A percentile compares a stretch with the other conserved stretches of the same genome.
These are phyloP conservation scores for Anarrhichthys ocellatus DNA, from an alignment of 2,113 vertebrate genomes.

Conservation along the genomic window DNA sequence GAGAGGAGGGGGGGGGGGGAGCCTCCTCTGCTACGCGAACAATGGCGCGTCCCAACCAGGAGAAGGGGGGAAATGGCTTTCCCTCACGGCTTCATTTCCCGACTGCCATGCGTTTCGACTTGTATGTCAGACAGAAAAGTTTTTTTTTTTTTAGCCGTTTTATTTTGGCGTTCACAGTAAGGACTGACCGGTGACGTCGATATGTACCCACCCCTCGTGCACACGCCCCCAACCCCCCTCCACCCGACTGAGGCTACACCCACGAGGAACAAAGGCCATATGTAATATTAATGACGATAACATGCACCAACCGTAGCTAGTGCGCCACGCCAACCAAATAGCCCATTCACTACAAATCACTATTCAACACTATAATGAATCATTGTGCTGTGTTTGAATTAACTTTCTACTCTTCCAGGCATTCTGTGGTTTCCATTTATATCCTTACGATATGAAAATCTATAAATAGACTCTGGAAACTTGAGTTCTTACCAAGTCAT, in stretches of 20 bases:
- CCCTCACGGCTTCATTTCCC: neutral
- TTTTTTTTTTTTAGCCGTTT: constrained; percentile 58
- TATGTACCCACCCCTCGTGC: constrained; percentile 48
- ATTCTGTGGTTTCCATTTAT: neutral
- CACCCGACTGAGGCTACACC: constrained; percentile 59
- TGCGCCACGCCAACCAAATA: neutral
- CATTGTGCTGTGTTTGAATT: neutral
- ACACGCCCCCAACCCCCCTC: constrained; percentile 49
- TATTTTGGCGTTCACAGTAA: constrained; percentile 80
- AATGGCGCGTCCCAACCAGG: neutral
- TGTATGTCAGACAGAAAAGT: constrained; percentile 23
- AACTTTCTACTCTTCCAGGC: neutral
- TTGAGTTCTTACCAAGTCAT: neutral
- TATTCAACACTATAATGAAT: neutral
- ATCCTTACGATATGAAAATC: neutral
- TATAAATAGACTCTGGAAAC: neutral
- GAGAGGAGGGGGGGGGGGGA: neutral
- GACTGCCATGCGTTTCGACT: constrained; percentile 2
- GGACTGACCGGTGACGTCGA: constrained; percentile 69
- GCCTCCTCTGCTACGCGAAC: constrained; percentile 32
- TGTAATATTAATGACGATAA: constrained; percentile 1
- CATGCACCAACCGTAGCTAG: neutral
- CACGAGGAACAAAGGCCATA: constrained; percentile 72
- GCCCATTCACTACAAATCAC: neutral
- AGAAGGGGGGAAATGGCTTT: neutral